These are phyloP conservation scores for Macropis europaea DNA, from an alignment of 2,888 invertebrate genomes.

Conservation along the genomic window DNA sequence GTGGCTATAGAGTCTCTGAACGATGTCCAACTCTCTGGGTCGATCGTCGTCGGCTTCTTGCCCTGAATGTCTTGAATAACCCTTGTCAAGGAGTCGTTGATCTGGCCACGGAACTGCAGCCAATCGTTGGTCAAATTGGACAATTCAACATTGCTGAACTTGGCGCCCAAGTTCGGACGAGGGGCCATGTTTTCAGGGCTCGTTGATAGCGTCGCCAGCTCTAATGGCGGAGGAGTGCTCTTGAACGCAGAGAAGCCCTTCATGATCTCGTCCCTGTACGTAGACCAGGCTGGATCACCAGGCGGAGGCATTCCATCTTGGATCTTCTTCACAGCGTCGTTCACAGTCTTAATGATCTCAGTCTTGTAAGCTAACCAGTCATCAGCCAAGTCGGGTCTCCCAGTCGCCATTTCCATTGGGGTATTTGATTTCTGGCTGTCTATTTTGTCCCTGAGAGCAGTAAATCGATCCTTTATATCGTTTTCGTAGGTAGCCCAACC, in stretches of 20 bases:
- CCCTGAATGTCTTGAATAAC: slow-evolving; percentile 43
- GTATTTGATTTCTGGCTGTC: background rate
- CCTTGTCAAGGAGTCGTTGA: slow-evolving; percentile 47
- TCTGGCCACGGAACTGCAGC: slow-evolving; percentile 42
- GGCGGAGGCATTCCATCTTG: slow-evolving; percentile 46
- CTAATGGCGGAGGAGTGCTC: background rate
- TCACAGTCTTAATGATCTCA: slow-evolving; percentile 43
- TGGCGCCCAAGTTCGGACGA: background rate
- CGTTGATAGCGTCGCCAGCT: background rate
- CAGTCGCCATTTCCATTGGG: background rate
- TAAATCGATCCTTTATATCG: slow-evolving; percentile 36
- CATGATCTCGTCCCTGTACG: slow-evolving; percentile 45
- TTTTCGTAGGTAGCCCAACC: slow-evolving; percentile 30
- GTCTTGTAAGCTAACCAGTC: slow-evolving; percentile 46
- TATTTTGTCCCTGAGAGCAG: slow-evolving; percentile 16
- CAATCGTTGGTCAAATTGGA: slow-evolving; percentile 46
- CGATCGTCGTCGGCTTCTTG: slow-evolving; percentile 42
- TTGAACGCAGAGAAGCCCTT: slow-evolving; percentile 34
- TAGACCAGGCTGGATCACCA: slow-evolving; percentile 50
- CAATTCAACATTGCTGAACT: slow-evolving; percentile 13
- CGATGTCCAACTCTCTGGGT: slow-evolving; percentile 52
- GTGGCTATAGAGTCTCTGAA: slow-evolving; percentile 47
- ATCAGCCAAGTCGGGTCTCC: background rate
- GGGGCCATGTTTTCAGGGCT: background rate
- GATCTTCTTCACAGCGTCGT: slow-evolving; percentile 42